Evolutionary conservation across 2,888 invertebrate genomes (phyloP).

Genomic region (Leptarthrus brevirostris): DNA sequence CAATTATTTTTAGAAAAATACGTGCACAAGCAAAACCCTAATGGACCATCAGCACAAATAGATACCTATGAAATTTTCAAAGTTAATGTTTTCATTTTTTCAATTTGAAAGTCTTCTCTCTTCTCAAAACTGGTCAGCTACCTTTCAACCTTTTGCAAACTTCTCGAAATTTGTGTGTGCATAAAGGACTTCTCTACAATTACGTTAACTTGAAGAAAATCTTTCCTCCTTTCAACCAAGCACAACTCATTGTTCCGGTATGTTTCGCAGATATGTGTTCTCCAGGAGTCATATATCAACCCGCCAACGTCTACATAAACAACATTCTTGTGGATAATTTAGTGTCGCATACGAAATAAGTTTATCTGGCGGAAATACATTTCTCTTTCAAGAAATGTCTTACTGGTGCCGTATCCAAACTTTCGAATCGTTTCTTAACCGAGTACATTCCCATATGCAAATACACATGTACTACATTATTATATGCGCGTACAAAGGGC

Average conservation of each 20-base stretch:
- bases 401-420: constrained; percentile 1
- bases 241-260: constrained; percentile 12
- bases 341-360: constrained; percentile 60
- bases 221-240: not conserved
- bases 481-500: too few species aligned
- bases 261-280: constrained; percentile 33
- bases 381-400: constrained; percentile 47
- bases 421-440: not conserved
- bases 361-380: constrained; percentile 59
- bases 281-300: constrained; percentile 52
- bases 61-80: too few species aligned
- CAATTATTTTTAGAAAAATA: too few species aligned
- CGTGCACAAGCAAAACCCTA: too few species aligned
- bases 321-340: constrained; percentile 60
- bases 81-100: too few species aligned
- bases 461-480: not conserved
- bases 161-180: too few species aligned
- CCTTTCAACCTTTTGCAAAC: too few species aligned
- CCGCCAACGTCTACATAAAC: constrained; percentile 56
- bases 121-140: too few species aligned
- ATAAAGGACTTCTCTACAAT: constrained; percentile 37
- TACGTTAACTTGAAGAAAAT: constrained; percentile 11
- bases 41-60: too few species aligned
- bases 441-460: too few species aligned
- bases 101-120: too few species aligned